Percentiles rank a stretch among this genome's conserved stretches.
Evolutionary conservation across 2,113 vertebrate species (phyloP).

Genomic region (Erythrocercus mccallii): DNA sequence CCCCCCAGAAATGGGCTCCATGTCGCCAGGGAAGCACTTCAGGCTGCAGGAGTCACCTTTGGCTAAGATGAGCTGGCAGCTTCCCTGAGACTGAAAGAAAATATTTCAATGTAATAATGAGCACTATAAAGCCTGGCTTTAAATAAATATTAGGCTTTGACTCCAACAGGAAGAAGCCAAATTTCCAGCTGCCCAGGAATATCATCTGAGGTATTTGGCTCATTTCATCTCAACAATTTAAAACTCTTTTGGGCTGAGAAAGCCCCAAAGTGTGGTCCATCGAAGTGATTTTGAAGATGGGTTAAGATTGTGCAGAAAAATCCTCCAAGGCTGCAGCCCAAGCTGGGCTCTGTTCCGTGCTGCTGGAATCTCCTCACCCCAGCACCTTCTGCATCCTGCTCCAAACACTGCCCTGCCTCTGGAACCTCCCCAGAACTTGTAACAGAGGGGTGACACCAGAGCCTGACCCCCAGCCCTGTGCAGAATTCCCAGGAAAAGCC

Average conservation of each 20-base stretch:
- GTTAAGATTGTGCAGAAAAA: background rate
- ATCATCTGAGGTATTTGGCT: background rate
- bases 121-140: background rate
- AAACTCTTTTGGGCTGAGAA: background rate
- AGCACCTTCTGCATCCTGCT: background rate
- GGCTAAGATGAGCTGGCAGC: background rate
- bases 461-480: background rate
- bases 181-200: constrained; percentile 13
- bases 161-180: background rate
- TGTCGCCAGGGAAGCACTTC: background rate
- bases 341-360: background rate
- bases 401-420: background rate
- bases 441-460: background rate
- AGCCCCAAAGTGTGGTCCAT: background rate
- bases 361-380: background rate
- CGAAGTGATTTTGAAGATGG: background rate
- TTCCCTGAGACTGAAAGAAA: background rate
- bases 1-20: background rate
- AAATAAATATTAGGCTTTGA: background rate
- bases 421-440: background rate
- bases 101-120: background rate
- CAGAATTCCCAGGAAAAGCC: background rate
- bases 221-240: background rate
- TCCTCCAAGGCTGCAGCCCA: background rate
- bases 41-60: background rate